Percentiles rank a stretch among this genome's conserved stretches.
Evolutionary conservation across 2,797 vertebrate species (phyloP).

Genomic region (Phrynocephalus guinanensis): DNA sequence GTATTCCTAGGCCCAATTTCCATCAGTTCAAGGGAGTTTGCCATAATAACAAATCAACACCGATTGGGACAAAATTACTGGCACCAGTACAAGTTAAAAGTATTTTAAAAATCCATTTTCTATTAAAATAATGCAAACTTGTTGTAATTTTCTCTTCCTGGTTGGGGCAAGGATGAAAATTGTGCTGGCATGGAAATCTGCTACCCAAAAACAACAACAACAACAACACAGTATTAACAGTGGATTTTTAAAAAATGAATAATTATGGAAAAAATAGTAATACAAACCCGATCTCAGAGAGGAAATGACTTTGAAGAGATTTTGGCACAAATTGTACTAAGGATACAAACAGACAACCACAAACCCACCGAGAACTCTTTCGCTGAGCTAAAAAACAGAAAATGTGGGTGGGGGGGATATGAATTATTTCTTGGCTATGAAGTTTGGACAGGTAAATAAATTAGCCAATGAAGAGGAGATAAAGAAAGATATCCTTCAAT

Average conservation of each 20-base stretch:
- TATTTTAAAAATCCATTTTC: not conserved
- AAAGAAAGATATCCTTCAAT: not conserved
- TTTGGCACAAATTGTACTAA: not conserved
- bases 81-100: conserved; percentile 1
- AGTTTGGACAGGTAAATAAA: not conserved
- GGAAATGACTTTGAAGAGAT: no score
- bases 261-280: no score
- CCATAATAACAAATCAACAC: conserved; percentile 6
- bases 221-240: no score
- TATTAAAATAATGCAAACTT: not conserved
- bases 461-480: not conserved
- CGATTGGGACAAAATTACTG: not conserved
- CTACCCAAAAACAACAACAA: no score
- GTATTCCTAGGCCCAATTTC: conserved; percentile 3
- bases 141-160: not conserved
- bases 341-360: not conserved
- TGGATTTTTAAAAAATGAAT: no score
- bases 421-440: not conserved
- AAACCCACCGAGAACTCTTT: not conserved
- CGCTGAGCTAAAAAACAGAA: not conserved
- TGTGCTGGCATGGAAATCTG: not conserved
- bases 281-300: no score
- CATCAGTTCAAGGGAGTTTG: not conserved
- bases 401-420: not conserved
- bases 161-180: not conserved